phyloP scores from a whole-genome alignment of 2,888 invertebrate species.

The Neoaliturus tenellus region DNA sequence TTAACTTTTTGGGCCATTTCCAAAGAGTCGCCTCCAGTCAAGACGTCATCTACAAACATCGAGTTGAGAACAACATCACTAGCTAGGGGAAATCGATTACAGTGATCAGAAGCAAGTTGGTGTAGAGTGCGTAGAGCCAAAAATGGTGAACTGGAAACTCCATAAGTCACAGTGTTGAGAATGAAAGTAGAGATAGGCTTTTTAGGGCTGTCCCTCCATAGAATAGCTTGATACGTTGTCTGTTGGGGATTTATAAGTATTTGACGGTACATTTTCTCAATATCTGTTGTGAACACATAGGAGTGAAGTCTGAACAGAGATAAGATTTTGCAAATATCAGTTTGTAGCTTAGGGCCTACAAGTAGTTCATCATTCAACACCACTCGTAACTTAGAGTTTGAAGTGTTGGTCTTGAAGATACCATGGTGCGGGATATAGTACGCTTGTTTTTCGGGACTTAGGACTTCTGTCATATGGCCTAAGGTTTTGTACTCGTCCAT shows the following conservation, averaged over 20 bases:
- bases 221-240: neutral
- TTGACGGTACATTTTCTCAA: neutral
- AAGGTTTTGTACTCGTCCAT: too few relatives aligned
- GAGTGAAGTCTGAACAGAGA: neutral
- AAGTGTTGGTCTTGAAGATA: neutral
- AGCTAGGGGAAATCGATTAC: constrained; percentile 58
- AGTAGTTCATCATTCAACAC: neutral
- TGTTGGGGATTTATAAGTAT: neutral
- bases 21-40: constrained; percentile 53
- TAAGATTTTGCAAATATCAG: neutral
- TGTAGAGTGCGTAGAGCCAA: neutral
- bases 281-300: neutral
- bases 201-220: neutral
- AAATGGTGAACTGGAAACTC: neutral
- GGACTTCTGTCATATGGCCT: too few relatives aligned
- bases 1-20: constrained; percentile 59
- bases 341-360: neutral
- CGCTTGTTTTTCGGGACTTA: too few relatives aligned
- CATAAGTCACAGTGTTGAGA: neutral
- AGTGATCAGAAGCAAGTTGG: neutral
- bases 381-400: neutral
- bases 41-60: too few relatives aligned
- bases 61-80: too few relatives aligned
- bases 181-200: neutral
- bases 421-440: neutral